Evolutionary conservation across 2,888 invertebrate genomes (phyloP), one percentile per base, ranked within the genome.

Genomic region (Dichetophora obliterata): DNA sequence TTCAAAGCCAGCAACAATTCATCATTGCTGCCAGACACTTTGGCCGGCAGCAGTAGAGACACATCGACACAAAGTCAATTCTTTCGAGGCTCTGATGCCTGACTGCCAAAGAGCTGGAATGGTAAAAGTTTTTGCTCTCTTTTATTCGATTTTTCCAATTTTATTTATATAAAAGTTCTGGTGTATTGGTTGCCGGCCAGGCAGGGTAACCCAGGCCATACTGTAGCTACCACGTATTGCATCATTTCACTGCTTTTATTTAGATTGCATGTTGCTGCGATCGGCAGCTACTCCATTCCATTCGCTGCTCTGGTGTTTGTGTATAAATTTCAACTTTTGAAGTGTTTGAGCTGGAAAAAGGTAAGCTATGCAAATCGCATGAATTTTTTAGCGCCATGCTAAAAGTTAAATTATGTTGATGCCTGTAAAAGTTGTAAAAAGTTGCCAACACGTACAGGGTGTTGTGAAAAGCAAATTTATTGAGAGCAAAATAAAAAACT

Each of bases 1-100:
- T 72, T 72, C 72, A 59, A 59, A 72, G 61, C 61, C 72, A 72
- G 59, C 72, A 72, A 61, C 72, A 48, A 61, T 61, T 72, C 72
- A 72, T 72, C 61, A 72, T 61, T 59, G 72, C 43, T 27, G 61
- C 37, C 72, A 61, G 48, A 72, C 72, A 72, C 68, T 68, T 68
- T 48, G 48, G 68, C 50, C 68, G 50, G 11, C 6, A 6, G 37
- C 8, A 43, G 43, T 11, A 11, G 43, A 43, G 43, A 68, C 68
- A 68, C 72, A 61, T 72, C 50, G 50, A 61, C 43, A 72, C 61
- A 72, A 61, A 72, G 61, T 31, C 61, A 48, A 24, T 22, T n/a
- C 11, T 59, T 34, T 14, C 24, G 24, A 57, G 5, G 16, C 24
- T 22, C 52, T 27, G 69, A 16, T 27, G 63, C n/a, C n/a, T 11